Base-by-base conservation (phyloP, 2,888 invertebrate genomes). In the Pomacea canaliculata region DNA sequence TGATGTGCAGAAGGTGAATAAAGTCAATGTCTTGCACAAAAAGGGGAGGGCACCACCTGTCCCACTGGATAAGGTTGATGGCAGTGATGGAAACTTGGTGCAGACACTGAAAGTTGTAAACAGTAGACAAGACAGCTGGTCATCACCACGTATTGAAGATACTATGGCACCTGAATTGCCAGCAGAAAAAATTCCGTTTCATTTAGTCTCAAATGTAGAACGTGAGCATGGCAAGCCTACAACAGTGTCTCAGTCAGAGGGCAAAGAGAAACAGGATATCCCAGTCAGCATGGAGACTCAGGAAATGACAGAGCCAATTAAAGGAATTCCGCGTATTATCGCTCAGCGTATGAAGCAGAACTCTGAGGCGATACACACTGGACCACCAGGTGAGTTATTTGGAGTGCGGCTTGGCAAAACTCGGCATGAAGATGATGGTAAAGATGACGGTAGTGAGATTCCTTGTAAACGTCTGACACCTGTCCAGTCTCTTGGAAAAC, bases 261-360 rank as follows among this genome's bases (percentile, higher is more conserved):
- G 23, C 19, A 27, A 19, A 27, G 63, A 63, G n/a, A 63, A 63
- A 63, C n/a, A 23, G 27, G n/a, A 23, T 23, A 12, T 23, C 23
- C 63, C 63, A 23, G 63, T 19, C 19, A 19, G 16, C 27, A 27
- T 62, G 66, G 60, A 37, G 73, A 73, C n/a, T 65, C 27, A 23
- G 56, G 70, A 62, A n/a, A 46, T 73, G 48, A 69, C 71, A 67
- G 83, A 81, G 27, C 83, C 84, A 23, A 77, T 84, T 8, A 79
- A 79, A 77, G 85, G 85, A 7, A 79, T 84, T 71, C 84, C 86
- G 16, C 83, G 85, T 65, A 83, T 84, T 56, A 83, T 86, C 23
- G 83, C 83, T 27, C 82, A 80, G 37, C 75, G 82, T 48, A 65
- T 83, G 76, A 83, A 82, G 69, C 82, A 84, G 23, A 74, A 62